Percentiles rank a stretch among this genome's conserved stretches.
phyloP scores from a whole-genome alignment of 2,797 vertebrate species.

The Smutsia temminckii region DNA sequence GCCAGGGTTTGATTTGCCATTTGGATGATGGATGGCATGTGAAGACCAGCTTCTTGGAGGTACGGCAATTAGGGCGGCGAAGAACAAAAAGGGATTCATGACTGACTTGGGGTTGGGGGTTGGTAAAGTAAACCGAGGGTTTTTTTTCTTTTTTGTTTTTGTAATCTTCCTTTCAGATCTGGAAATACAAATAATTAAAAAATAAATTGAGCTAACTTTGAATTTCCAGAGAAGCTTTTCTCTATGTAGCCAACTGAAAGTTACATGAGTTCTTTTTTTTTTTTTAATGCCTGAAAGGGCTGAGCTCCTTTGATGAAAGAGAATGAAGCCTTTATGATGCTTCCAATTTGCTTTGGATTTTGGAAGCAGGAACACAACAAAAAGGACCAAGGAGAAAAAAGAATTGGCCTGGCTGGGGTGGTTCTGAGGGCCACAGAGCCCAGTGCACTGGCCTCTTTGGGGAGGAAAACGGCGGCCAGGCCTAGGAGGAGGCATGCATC shows the following conservation, averaged over 20 bases:
- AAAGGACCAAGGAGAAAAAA: not conserved
- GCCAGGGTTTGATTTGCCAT: constrained; percentile 49
- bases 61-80: not conserved
- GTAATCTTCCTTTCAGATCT: constrained; percentile 57
- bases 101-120: not conserved
- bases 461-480: no score
- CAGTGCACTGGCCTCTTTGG: not conserved
- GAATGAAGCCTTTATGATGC: constrained; percentile 13
- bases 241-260: constrained; percentile 40
- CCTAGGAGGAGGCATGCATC: not conserved
- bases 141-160: not conserved
- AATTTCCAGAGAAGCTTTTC: constrained; percentile 61
- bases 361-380: not conserved
- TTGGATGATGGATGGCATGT: not conserved
- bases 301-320: constrained; percentile 36
- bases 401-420: not conserved
- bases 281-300: not conserved
- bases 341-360: not conserved
- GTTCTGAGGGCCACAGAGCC: not conserved
- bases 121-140: constrained; percentile 53
- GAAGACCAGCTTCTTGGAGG: constrained; percentile 59
- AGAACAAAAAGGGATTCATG: constrained; percentile 57
- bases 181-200: constrained; percentile 65
- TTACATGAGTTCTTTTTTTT: not conserved
- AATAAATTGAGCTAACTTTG: constrained; percentile 55